Conservation (phyloP, 2,113 vertebrate genomes). For the Pelodiscus sinensis region DNA sequence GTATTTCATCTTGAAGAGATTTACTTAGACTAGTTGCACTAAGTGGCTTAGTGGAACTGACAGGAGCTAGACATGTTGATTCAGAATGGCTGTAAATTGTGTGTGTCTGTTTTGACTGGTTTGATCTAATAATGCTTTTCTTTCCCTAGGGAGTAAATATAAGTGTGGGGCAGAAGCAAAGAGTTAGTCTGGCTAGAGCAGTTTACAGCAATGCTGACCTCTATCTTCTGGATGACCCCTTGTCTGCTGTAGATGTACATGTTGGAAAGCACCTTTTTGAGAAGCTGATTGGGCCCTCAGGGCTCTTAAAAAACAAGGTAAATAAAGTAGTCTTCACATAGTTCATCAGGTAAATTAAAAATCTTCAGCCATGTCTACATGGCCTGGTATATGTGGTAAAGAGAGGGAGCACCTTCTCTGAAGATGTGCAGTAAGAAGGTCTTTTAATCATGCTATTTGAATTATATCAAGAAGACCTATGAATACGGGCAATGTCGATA, state of each 20-base stretch:
- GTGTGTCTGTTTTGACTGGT: neutral
- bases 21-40: slow-evolving; percentile 23
- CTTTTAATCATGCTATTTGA: neutral
- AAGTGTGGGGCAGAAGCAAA: slow-evolving; percentile 88
- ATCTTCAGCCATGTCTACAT: neutral
- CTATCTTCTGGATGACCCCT: slow-evolving; percentile 83
- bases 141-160: slow-evolving; percentile 81
- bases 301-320: slow-evolving; percentile 86
- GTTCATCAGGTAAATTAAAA: neutral
- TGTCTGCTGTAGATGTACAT: slow-evolving; percentile 87
- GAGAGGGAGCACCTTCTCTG: neutral
- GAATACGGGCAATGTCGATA: neutral
- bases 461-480: neutral
- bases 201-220: slow-evolving; percentile 83
- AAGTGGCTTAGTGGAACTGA: slow-evolving; percentile 41
- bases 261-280: slow-evolving; percentile 89
- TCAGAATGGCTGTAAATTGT: slow-evolving; percentile 14
- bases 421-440: neutral
- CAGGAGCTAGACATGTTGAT: slow-evolving; percentile 47
- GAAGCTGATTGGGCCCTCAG: slow-evolving; percentile 82
- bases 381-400: neutral
- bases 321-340: neutral
- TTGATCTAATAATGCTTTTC: neutral
- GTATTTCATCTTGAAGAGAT: slow-evolving; percentile 15
- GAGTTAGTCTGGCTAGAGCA: slow-evolving; percentile 85